phyloP scores from a whole-genome alignment of 2,888 invertebrate species.

The Ditula angustiorana region DNA sequence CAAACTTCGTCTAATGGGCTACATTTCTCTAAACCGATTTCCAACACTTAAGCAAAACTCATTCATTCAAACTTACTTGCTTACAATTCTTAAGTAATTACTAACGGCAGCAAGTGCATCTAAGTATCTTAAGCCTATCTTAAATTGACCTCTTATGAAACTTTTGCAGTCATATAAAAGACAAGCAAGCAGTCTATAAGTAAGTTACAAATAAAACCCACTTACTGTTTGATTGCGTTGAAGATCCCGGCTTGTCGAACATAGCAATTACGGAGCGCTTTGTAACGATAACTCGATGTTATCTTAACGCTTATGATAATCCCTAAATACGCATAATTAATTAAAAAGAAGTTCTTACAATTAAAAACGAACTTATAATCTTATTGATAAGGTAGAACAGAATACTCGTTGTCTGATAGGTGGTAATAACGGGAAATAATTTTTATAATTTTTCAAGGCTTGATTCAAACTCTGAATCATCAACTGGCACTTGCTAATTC shows the following conservation, averaged over 20 bases:
- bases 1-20: conserved; percentile 31
- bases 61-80: too few relatives aligned
- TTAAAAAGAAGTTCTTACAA: conserved; percentile 1
- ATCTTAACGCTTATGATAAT: conserved; percentile 25
- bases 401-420: conserved; percentile 22
- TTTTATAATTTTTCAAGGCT: background rate
- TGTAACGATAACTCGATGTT: conserved; percentile 18
- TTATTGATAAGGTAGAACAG: conserved; percentile 22
- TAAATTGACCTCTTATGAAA: background rate
- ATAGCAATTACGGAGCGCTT: conserved; percentile 15
- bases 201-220: background rate
- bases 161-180: conserved; percentile 25
- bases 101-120: background rate
- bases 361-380: conserved; percentile 19
- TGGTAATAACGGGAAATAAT: background rate
- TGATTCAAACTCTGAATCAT: conserved; percentile 26
- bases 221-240: conserved; percentile 53
- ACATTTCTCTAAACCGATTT: background rate
- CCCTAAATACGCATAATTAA: conserved; percentile 22
- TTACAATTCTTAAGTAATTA: too few relatives aligned
- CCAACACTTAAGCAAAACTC: too few relatives aligned
- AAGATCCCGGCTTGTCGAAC: conserved; percentile 52
- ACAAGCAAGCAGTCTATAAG: conserved; percentile 43
- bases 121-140: conserved; percentile 1
- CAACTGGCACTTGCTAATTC: background rate